phyloP scores from a whole-genome alignment of 1,140 invertebrate genomes.

The Yoshiicerus persimilis region DNA sequence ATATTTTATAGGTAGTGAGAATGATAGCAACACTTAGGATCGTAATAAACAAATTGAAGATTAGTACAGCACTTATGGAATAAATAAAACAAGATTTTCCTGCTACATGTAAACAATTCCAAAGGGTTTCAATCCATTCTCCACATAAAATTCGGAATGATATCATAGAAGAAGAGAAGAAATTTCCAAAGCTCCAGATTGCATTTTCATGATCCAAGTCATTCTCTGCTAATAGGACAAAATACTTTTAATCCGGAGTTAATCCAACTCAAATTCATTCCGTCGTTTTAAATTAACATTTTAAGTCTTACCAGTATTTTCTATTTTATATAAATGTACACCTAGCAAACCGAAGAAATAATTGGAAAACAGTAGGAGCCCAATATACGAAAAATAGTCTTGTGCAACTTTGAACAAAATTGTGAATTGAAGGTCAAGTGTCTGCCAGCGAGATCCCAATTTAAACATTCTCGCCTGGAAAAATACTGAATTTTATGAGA shows the following conservation, averaged over 20 bases:
- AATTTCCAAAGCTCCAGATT: slow-evolving; percentile 87
- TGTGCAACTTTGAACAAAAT: slow-evolving; percentile 53
- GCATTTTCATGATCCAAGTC: background rate
- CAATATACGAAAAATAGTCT: background rate
- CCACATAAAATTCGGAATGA: slow-evolving; percentile 95
- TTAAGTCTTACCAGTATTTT: slow-evolving; percentile 71
- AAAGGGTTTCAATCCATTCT: slow-evolving; percentile 99
- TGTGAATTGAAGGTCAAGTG: slow-evolving; percentile 91
- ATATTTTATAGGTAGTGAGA: background rate
- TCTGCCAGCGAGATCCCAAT: slow-evolving; percentile 98
- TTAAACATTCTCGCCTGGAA: slow-evolving; percentile 95
- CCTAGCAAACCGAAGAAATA: background rate
- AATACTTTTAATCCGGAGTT: background rate
- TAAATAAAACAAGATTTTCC: slow-evolving; percentile 95
- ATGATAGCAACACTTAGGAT: background rate
- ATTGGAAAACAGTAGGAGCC: background rate
- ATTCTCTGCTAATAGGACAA: background rate
- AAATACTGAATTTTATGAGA: background rate
- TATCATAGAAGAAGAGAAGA: slow-evolving; percentile 94
- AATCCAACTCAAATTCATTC: no score
- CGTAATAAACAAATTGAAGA: slow-evolving; percentile 88
- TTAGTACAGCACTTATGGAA: slow-evolving; percentile 94
- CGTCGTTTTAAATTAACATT: no score
- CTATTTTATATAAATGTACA: background rate
- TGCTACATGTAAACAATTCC: slow-evolving; percentile 89